Percentiles rank a stretch among this genome's conserved stretches.
These are phyloP conservation scores for rat (Rattus norvegicus) DNA, from an alignment of 2,113 vertebrate species.

Conservation along the genomic window DNA sequence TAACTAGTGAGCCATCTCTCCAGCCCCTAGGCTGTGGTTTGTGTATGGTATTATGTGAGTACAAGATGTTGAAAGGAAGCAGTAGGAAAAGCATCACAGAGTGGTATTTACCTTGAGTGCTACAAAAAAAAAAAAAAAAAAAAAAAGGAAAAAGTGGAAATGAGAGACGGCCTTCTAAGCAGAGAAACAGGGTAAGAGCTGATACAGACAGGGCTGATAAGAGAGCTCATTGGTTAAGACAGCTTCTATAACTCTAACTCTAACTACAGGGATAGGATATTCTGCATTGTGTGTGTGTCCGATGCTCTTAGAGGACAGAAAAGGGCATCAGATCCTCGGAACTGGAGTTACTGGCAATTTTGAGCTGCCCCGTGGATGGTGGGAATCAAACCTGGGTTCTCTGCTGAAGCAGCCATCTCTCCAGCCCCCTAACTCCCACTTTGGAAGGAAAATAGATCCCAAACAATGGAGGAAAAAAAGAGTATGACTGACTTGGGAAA, in stretches of 20 bases:
- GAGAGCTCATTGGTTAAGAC: background rate
- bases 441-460: background rate
- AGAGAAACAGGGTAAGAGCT: background rate
- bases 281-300: background rate
- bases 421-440: background rate
- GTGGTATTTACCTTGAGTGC: background rate
- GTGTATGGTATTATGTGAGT: background rate
- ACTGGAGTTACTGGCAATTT: background rate
- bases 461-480: background rate
- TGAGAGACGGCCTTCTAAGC: slow-evolving; percentile 15
- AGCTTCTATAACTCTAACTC: background rate
- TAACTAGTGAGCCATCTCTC: background rate
- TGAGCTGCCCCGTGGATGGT: background rate
- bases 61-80: background rate
- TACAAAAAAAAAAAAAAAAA: background rate
- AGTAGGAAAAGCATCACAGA: background rate
- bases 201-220: background rate
- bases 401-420: background rate
- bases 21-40: background rate
- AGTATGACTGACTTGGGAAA: background rate
- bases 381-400: background rate
- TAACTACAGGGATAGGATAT: background rate
- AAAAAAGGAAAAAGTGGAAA: background rate
- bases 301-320: background rate
- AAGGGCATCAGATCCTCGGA: background rate